Evolutionary conservation across 2,888 invertebrate genomes (phyloP).

Genomic region (Nemotelus pantherinus): DNA sequence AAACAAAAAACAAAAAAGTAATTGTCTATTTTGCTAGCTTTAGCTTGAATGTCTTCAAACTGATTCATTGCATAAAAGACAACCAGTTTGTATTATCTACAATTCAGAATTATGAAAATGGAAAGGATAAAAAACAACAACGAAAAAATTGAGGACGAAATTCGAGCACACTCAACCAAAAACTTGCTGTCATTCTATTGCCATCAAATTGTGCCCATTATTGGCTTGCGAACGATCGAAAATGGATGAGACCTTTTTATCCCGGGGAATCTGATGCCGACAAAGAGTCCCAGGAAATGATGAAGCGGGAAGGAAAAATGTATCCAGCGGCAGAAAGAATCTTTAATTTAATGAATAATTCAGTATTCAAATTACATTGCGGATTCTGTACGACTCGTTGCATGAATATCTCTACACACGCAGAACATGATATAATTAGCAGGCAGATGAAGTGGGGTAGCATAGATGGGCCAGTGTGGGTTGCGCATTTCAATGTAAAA

Average conservation of each 20-base stretch:
- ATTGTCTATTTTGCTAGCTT: not conserved
- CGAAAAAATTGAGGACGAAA: not conserved
- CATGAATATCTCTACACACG: not conserved
- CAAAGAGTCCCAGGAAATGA: too few species aligned
- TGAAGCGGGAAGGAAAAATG: too few species aligned
- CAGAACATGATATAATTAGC: too few species aligned
- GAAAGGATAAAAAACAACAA: not conserved
- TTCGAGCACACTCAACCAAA: not conserved
- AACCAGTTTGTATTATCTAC: not conserved
- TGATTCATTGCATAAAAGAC: not conserved
- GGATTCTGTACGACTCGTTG: not conserved
- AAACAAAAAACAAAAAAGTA: too few species aligned
- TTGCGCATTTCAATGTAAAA: too few species aligned
- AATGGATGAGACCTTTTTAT: not conserved
- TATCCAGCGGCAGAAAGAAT: not conserved
- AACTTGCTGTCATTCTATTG: not conserved
- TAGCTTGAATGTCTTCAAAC: not conserved
- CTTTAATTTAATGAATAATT: slow-evolving; percentile 33
- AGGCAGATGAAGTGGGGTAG: too few species aligned
- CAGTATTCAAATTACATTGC: slow-evolving; percentile 26
- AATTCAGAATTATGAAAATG: not conserved
- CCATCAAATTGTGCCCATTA: not conserved
- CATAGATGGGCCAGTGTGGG: too few species aligned
- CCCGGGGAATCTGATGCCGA: not conserved
- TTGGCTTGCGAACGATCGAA: not conserved